Conservation (phyloP, 2,888 invertebrate genomes). For the Mimachlamys varia region DNA sequence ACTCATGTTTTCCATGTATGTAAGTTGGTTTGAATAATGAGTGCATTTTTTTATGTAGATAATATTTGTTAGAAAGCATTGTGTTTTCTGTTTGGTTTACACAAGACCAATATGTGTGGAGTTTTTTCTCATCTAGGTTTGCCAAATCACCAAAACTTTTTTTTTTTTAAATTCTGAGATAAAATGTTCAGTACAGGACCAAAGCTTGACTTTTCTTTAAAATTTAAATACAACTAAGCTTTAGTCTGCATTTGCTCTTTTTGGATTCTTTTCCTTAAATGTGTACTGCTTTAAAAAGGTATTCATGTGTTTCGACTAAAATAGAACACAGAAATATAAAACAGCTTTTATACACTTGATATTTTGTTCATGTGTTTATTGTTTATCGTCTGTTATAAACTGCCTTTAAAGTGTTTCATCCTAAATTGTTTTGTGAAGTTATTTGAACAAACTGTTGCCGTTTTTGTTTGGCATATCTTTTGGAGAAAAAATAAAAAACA, state of each 20-base stretch:
- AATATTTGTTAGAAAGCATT: background rate
- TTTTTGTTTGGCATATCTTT: too few relatives aligned
- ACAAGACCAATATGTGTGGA: background rate
- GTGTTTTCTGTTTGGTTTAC: background rate
- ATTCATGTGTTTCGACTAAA: background rate
- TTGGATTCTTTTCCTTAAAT: background rate
- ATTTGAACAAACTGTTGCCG: too few relatives aligned
- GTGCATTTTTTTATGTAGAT: background rate
- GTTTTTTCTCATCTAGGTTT: background rate
- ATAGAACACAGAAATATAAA: too few relatives aligned
- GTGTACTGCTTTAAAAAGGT: background rate
- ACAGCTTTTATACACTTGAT: too few relatives aligned
- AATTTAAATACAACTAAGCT: background rate
- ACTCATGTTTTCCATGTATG: background rate
- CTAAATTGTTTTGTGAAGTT: too few relatives aligned
- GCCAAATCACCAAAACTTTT: background rate
- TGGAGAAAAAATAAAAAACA: too few relatives aligned
- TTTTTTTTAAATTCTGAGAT: background rate
- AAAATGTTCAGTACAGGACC: background rate
- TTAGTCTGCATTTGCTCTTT: background rate
- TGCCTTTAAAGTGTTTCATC: too few relatives aligned
- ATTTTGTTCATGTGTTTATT: too few relatives aligned
- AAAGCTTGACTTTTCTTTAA: background rate
- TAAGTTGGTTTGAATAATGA: slow-evolving; percentile 3
- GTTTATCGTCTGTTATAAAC: too few relatives aligned